Conservation (phyloP, 2,888 invertebrate species). For the Zygaena filipendulae region DNA sequence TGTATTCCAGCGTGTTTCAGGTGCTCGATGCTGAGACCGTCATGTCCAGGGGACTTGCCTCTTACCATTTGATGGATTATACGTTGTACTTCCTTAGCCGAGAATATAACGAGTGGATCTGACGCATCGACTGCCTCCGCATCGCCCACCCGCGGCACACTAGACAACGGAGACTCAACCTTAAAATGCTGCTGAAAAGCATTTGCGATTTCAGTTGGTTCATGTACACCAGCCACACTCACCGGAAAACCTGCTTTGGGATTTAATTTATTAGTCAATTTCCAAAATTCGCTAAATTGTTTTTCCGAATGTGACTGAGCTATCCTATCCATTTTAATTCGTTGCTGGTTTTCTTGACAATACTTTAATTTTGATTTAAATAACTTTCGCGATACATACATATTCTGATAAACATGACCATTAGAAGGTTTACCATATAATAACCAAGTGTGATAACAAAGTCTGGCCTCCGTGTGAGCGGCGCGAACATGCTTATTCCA, state of each 20-base stretch:
- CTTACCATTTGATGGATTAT: slow-evolving; percentile 5
- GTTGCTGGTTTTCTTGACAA: slow-evolving; percentile 12
- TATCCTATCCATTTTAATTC: slow-evolving; percentile 11
- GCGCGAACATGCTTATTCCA: slow-evolving; percentile 18
- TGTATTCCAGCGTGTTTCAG: too few species aligned
- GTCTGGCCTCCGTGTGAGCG: slow-evolving; percentile 15
- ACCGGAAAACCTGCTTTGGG: slow-evolving; percentile 7
- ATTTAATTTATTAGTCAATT: slow-evolving; percentile 10
- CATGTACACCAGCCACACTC: slow-evolving; percentile 10
- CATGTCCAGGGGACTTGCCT: slow-evolving; percentile 14
- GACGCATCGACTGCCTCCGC: background rate
- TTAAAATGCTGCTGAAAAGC: slow-evolving; percentile 8
- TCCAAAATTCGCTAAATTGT: slow-evolving; percentile 13
- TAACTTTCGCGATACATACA: slow-evolving; percentile 8
- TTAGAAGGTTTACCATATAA: slow-evolving; percentile 10
- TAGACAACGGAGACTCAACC: background rate
- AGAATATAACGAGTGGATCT: slow-evolving; percentile 1
- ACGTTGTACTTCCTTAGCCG: slow-evolving; percentile 1
- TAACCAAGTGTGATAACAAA: slow-evolving; percentile 13
- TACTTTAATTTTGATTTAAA: slow-evolving; percentile 14
- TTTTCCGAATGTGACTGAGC: slow-evolving; percentile 5
- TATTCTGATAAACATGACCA: slow-evolving; percentile 9
- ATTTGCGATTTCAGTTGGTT: slow-evolving; percentile 7
- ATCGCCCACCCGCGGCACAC: background rate
- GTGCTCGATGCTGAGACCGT: slow-evolving; percentile 15